phyloP scores from a whole-genome alignment of 2,888 invertebrate species.

The Idaea aversata region DNA sequence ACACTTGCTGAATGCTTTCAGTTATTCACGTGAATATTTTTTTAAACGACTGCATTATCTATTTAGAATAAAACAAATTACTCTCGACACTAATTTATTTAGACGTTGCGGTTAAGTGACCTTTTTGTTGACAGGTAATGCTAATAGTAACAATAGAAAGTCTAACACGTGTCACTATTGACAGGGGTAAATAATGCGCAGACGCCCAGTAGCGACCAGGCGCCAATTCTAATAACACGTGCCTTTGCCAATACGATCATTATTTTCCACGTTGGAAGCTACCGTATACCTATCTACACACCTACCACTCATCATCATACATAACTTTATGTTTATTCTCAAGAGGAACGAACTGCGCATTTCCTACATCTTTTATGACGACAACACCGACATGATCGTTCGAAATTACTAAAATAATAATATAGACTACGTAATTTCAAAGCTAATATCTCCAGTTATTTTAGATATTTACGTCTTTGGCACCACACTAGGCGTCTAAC shows the following conservation, averaged over 20 bases:
- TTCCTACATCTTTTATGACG: slow-evolving; percentile 53
- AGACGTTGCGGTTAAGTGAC: slow-evolving; percentile 7
- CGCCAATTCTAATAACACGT: slow-evolving; percentile 55
- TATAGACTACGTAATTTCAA: slow-evolving; percentile 55
- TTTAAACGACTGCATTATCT: slow-evolving; percentile 7
- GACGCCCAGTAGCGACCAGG: slow-evolving; percentile 37
- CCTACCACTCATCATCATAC: slow-evolving; percentile 11
- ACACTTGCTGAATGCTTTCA: slow-evolving; percentile 52
- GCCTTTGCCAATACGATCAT: slow-evolving; percentile 64
- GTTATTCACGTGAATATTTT: slow-evolving; percentile 45
- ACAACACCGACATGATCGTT: slow-evolving; percentile 34
- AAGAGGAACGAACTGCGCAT: slow-evolving; percentile 62
- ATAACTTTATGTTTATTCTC: slow-evolving; percentile 36
- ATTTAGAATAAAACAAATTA: slow-evolving; percentile 9
- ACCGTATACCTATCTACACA: not conserved
- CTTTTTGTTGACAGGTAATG: slow-evolving; percentile 12
- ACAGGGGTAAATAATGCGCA: slow-evolving; percentile 45
- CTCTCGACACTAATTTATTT: not conserved
- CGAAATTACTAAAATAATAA: slow-evolving; percentile 47
- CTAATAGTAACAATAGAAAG: slow-evolving; percentile 1
- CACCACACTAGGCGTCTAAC: slow-evolving; percentile 41
- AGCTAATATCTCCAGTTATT: slow-evolving; percentile 59
- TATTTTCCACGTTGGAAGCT: slow-evolving; percentile 23
- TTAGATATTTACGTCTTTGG: slow-evolving; percentile 69
- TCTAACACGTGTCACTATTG: slow-evolving; percentile 52